Conservation (phyloP, 1,140 invertebrate genomes). For the Cyclina sinensis region DNA sequence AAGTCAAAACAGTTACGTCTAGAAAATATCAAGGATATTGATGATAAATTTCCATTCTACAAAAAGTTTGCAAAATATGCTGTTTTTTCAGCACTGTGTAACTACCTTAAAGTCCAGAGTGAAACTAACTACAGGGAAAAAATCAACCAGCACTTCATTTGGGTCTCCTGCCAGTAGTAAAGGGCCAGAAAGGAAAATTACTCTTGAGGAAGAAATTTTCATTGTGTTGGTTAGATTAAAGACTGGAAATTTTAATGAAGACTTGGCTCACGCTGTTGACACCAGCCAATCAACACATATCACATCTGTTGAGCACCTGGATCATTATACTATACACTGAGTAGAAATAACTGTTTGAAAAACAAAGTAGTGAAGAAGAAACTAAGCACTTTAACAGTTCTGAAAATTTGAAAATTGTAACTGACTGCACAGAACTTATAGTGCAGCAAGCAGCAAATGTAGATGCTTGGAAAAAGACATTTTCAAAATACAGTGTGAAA, state of each 20-base stretch:
- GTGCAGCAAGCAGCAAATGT: conserved; percentile 6
- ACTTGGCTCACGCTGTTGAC: conserved; percentile 6
- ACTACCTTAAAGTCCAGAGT: not conserved
- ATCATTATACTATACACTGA: not conserved
- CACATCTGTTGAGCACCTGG: conserved; percentile 3
- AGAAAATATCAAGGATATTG: conserved; percentile 42
- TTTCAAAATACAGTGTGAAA: conserved; percentile 40
- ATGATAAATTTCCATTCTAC: conserved; percentile 41
- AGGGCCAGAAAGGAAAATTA: too few species aligned
- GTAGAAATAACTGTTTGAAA: conserved; percentile 26
- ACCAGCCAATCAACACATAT: conserved; percentile 11
- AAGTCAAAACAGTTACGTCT: conserved; percentile 5
- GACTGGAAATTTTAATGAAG: too few species aligned
- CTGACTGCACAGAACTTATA: conserved; percentile 28
- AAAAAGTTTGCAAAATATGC: conserved; percentile 31
- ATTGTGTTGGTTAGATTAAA: too few species aligned
- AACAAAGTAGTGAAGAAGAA: not conserved
- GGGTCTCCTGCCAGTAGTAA: not conserved
- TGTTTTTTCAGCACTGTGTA: too few species aligned
- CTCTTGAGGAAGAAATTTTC: too few species aligned
- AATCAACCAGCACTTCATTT: not conserved
- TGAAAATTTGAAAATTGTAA: not conserved
- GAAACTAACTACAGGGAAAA: conserved; percentile 17
- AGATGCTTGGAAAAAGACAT: conserved; percentile 10
- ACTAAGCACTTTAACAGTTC: not conserved